Base-by-base conservation (phyloP, 2,888 invertebrate genomes). In the Pocota personata region DNA sequence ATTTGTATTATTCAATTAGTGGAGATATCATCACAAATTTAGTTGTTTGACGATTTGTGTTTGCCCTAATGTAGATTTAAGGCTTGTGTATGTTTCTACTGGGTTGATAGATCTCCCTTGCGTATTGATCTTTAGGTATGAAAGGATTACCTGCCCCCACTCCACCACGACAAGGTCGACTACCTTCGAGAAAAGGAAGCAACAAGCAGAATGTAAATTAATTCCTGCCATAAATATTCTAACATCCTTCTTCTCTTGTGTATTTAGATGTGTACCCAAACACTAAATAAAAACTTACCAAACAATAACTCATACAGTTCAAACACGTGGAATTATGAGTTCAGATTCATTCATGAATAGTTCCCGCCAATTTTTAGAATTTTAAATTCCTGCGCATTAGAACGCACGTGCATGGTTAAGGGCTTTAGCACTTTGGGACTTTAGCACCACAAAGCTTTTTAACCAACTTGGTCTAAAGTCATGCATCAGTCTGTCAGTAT, bases 311-410 rank as follows among this genome's bases (percentile, higher is more conserved):
- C 19, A 19, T 8, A 21, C 10, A 52, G 14, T 12, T 40, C 10
- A 2, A 37, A 24, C 67, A 55, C 67, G 52, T 67, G 52, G 37
- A 37, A 7, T 37, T 6, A 35, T 32, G 19, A 24, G 12, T 12
- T 12, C 8, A 62, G 6, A 27, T 69, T 77, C 71, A 77, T 77
- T 77, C 66, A 71, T 27, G 12, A 71, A 66, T 8, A 19, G 1
- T 32, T 77, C 16, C 37, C 57, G 40, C 69, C 71, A 58, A 64
- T 24, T 55, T 50, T 14, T 24, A 32, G 24, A 46, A 27, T 58
- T 71, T 50, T 57, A 57, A 69, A 76, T 32, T 83, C 82, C 72
- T 83, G 82, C 82, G 82, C 82, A 72, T 37, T 83, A 7, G n/a
- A 64, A 35, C n/a, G n/a, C 14, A 5, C 21, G 60, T 27, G 35